Evolutionary conservation across 2,888 invertebrate species (phyloP).

Genomic region (Sisyra nigra): DNA sequence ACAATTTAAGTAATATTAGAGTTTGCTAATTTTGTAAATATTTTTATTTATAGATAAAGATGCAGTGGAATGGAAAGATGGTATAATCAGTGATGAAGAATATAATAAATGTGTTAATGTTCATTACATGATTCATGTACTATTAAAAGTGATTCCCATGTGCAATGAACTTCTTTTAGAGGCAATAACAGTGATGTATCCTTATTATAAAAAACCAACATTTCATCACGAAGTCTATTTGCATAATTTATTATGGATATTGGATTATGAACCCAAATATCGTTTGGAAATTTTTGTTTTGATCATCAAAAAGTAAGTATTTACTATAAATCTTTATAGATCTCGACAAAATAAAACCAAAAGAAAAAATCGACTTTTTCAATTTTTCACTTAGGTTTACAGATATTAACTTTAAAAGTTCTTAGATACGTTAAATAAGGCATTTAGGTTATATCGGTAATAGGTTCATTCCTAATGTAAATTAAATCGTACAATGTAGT

Average conservation of each 20-base stretch:
- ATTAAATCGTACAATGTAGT: no score
- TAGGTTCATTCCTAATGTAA: no score
- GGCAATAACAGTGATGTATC: constrained; percentile 47
- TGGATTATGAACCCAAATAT: constrained; percentile 56
- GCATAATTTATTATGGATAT: constrained; percentile 59
- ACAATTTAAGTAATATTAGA: no score
- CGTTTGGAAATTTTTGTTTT: constrained; percentile 53
- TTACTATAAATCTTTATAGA: constrained; percentile 1
- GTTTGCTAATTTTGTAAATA: no score
- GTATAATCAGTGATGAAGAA: constrained; percentile 36
- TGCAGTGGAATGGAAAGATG: constrained; percentile 40
- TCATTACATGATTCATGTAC: constrained; percentile 31
- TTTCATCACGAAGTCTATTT: constrained; percentile 58
- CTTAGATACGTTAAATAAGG: not conserved
- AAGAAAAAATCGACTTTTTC: no score
- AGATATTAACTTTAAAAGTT: constrained; percentile 4
- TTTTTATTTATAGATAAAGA: constrained; percentile 24
- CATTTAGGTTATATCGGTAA: no score
- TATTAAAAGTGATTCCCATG: constrained; percentile 40
- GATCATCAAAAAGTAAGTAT: constrained; percentile 56
- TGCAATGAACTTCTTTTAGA: constrained; percentile 43
- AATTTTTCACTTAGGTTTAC: not conserved
- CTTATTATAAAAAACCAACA: constrained; percentile 54
- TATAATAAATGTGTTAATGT: constrained; percentile 41
- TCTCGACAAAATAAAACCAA: no score